Evolutionary conservation across 2,797 vertebrate genomes (phyloP), one percentile per base, ranked within the genome.

Genomic region (Trachurus trachurus): DNA sequence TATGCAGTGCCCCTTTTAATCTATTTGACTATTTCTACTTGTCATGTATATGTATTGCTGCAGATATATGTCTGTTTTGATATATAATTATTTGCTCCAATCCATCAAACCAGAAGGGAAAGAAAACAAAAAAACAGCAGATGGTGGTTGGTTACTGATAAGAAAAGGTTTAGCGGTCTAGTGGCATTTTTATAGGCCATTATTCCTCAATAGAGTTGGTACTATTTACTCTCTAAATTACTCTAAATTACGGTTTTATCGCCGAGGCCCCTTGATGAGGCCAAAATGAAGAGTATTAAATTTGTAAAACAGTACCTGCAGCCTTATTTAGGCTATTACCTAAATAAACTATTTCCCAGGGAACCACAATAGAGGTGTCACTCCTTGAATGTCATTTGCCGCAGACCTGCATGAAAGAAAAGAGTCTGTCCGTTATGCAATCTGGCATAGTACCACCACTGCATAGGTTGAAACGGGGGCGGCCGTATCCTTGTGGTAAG

Each of bases 371-470:
- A 85, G 61, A 78, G 49, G 70, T 80, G 68, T 78, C 66, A 74
- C 21, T 60, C 84, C 70, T 74, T 78, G 72, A 89, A 84, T 86
- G 65, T 87, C 76, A 88, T 86, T 84, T 66, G 61, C 73, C 0
- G 42, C 59, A 76, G 63, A 78, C 63, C 59, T 17, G 47, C 66
- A 50, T 81, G 50, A 80, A 78, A 74, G 45, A 65, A 65, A 84
- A 42, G 83, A 90, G 87, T 87, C 75, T 52, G 83, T 90, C 19
- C 1, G 40, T 83, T 84, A 78, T 73, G 81, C 63, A 83, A 74
- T n/a, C 65, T 12, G 76, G 75, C 68, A 53, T 58, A 22, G 63
- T 31, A 53, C 74, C 47, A 19, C n/a, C 47, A 16, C n/a, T 59
- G 71, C 66, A 80, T 66, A 42, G 59, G 72, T 47, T 79, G 58